Base-by-base conservation (phyloP, 2,888 invertebrate species). In the Cosmorhoe ocellata region DNA sequence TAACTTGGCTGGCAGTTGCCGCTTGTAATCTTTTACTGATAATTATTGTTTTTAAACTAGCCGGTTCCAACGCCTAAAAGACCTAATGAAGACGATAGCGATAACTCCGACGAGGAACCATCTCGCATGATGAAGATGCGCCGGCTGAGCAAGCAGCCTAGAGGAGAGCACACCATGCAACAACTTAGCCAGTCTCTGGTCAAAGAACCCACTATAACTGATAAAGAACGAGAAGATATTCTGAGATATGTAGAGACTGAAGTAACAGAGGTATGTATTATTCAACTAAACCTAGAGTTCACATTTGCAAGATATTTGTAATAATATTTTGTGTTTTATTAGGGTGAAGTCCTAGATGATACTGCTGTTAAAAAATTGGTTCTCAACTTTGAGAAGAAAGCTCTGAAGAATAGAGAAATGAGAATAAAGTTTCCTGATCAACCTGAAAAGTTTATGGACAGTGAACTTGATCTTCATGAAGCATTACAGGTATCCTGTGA, bases 401-500 rank as follows among this genome's bases (percentile, higher is more conserved):
- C 96, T 39, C 90, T 98, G 6, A 96, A 94, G 74, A 99, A 99
- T 80, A 96, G 99, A 77, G 99, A 99, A 86, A 97, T 99, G 96
- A 92, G 99, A 59, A 99, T 99, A 9, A 99, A 99, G 84, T 99
- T 98, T 82, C 97, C 98, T 0, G 99, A 99, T 76, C 94, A 95
- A 69, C 97, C 99, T 5, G 98, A 98, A 78, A 99, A 98, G 92
- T 99, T 99, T 79, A 98, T 99, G 95, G 95, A 99, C 67, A 98
- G 99, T 51, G 99, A 99, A 89, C 91, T 99, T 30, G 98, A 98
- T 79, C 84, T 98, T 51, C 96, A 98, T 82, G 96, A 96, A 69
- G 94, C 95, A 3, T 91, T 98, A 59, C 96, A 97, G 87, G 97
- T 92, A 47, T 14, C 0, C 7, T 22, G 24, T 22, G 6, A 34